Conservation (phyloP, 2,888 invertebrate genomes). For the Belgica antarctica region DNA sequence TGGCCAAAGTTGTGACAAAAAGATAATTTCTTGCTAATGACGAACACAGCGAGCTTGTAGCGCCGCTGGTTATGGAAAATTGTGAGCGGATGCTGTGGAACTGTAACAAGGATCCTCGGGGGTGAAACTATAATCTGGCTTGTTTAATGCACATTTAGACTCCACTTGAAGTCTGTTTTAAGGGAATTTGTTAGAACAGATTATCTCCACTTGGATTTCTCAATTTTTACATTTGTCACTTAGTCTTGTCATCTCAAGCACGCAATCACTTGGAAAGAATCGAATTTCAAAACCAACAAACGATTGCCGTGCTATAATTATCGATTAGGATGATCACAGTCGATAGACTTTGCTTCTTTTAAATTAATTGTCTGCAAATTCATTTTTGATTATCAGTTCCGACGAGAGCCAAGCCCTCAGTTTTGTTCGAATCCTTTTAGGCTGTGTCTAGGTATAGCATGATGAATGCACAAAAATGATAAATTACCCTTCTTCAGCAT, state of each 20-base stretch:
- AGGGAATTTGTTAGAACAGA: no score
- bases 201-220: not conserved
- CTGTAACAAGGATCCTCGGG: conserved; percentile 11
- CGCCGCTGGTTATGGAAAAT: conserved; percentile 7
- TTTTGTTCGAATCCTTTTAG: not conserved
- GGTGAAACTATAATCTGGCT: not conserved
- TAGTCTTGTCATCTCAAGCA: not conserved
- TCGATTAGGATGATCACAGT: not conserved
- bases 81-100: not conserved
- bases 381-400: not conserved
- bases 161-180: not conserved
- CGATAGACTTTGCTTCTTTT: no score
- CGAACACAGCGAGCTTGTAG: no score
- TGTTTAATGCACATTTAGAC: not conserved
- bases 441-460: not conserved
- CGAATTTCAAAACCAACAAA: conserved; percentile 15
- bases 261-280: not conserved
- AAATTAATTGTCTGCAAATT: not conserved
- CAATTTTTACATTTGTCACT: conserved; percentile 1
- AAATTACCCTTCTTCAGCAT: not conserved
- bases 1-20: not conserved
- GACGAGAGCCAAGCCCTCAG: not conserved
- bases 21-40: not conserved
- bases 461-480: conserved; percentile 8
- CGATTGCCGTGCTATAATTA: conserved; percentile 10